These are phyloP conservation scores for Camarhynchus parvulus DNA, from an alignment of 2,113 vertebrate genomes.

Conservation along the genomic window DNA sequence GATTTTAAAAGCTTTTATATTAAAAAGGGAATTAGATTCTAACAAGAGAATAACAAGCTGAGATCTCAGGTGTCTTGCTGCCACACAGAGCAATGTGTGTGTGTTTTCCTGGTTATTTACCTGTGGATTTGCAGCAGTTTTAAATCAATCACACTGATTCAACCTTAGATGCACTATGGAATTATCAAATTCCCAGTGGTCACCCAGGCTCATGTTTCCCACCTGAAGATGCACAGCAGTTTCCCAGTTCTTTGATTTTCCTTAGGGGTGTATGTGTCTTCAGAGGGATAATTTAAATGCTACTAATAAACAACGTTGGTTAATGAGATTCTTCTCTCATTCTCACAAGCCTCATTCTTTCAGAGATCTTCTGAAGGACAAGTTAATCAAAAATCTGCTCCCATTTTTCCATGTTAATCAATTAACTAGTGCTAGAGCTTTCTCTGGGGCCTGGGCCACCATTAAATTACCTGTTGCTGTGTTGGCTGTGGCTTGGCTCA, in stretches of 20 bases:
- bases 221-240: background rate
- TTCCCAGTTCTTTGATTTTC: background rate
- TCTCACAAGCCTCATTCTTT: background rate
- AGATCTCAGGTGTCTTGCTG: background rate
- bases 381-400: conserved; percentile 6
- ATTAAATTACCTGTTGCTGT: background rate
- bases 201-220: background rate
- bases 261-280: background rate
- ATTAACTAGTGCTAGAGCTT: background rate
- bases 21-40: background rate
- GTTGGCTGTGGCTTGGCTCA: background rate
- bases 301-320: background rate
- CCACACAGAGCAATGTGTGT: background rate
- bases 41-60: background rate
- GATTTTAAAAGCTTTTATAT: background rate
- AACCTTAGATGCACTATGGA: background rate
- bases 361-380: background rate
- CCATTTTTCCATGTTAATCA: background rate
- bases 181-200: background rate
- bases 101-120: background rate
- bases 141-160: background rate
- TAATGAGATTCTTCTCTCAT: background rate
- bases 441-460: background rate
- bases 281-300: background rate
- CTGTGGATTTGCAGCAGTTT: background rate